Evolutionary conservation across 1,140 invertebrate species (phyloP).

Genomic region (Schlechtendalia chinensis): DNA sequence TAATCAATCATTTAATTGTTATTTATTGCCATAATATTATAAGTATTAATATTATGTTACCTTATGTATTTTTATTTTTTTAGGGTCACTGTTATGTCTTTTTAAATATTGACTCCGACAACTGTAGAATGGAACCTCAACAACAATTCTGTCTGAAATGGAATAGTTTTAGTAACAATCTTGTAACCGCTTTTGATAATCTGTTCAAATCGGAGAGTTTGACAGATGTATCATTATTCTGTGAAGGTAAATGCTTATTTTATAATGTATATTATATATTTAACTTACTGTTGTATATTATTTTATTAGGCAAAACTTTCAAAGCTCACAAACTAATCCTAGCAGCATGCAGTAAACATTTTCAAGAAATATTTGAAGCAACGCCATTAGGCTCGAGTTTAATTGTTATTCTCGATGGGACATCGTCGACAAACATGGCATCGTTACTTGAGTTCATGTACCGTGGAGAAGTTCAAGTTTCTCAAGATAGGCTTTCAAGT

Average conservation of each 20-base stretch:
- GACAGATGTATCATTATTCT: conserved; percentile 84
- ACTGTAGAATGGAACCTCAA: conserved; percentile 74
- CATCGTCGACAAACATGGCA: conserved; percentile 82
- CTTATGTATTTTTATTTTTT: not conserved
- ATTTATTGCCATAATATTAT: too few species aligned
- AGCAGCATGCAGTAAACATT: conserved; percentile 90
- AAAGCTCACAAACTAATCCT: conserved; percentile 87
- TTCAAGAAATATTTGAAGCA: conserved; percentile 86
- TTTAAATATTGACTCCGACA: conserved; percentile 27
- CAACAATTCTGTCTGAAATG: conserved; percentile 88
- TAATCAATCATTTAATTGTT: not conserved
- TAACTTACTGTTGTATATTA: conserved; percentile 4
- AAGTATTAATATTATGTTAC: not conserved
- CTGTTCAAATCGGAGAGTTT: conserved; percentile 86
- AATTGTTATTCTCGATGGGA: conserved; percentile 84
- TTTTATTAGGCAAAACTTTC: conserved; percentile 77
- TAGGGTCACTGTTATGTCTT: conserved; percentile 36
- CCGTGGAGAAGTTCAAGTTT: conserved; percentile 86
- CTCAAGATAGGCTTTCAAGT: conserved; percentile 81
- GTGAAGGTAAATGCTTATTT: conserved; percentile 67
- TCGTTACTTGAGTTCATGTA: conserved; percentile 91
- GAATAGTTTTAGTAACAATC: conserved; percentile 86
- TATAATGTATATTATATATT: not conserved
- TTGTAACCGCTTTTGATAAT: conserved; percentile 82
- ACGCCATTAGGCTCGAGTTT: conserved; percentile 77